A percentile compares a stretch with the other conserved stretches of the same genome.
Conservation (phyloP, 1,140 invertebrate genomes). For the Sycophila sp. region DNA sequence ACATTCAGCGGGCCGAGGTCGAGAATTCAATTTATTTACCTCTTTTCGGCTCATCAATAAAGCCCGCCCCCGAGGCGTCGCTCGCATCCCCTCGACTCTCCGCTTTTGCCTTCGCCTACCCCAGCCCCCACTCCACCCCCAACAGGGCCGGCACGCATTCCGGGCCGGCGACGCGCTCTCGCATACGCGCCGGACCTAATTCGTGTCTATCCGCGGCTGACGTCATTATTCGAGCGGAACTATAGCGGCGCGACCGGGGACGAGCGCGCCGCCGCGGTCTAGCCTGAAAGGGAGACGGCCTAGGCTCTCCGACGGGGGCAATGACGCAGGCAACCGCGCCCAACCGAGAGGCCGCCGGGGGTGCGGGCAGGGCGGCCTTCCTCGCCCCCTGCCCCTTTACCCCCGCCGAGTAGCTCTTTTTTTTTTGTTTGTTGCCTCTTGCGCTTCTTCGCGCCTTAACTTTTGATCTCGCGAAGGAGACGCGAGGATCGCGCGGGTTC, state of each 20-base stretch:
- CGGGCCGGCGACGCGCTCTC: too few species aligned
- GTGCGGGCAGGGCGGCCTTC: background rate
- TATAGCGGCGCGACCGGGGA: background rate
- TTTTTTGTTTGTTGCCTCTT: background rate
- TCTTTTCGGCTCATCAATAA: too few species aligned
- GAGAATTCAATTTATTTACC: too few species aligned
- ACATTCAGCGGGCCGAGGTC: too few species aligned
- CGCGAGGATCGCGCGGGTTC: too few species aligned
- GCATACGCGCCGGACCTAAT: background rate
- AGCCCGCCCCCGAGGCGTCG: too few species aligned
- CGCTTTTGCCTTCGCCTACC: too few species aligned
- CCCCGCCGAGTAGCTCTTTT: background rate
- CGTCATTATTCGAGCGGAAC: background rate
- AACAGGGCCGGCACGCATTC: too few species aligned
- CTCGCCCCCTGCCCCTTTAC: background rate
- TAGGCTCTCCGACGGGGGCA: background rate
- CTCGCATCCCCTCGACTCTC: too few species aligned
- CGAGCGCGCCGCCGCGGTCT: background rate
- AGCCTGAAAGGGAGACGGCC: background rate
- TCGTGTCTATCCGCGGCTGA: background rate
- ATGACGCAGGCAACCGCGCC: constrained; percentile 36
- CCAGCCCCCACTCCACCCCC: too few species aligned
- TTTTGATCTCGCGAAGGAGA: background rate
- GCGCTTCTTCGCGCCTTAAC: too few species aligned
- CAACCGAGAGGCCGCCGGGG: background rate